Conservation (phyloP, 37 sponge, comb jelly and placozoan species). For the Aplysina aerophoba region DNA sequence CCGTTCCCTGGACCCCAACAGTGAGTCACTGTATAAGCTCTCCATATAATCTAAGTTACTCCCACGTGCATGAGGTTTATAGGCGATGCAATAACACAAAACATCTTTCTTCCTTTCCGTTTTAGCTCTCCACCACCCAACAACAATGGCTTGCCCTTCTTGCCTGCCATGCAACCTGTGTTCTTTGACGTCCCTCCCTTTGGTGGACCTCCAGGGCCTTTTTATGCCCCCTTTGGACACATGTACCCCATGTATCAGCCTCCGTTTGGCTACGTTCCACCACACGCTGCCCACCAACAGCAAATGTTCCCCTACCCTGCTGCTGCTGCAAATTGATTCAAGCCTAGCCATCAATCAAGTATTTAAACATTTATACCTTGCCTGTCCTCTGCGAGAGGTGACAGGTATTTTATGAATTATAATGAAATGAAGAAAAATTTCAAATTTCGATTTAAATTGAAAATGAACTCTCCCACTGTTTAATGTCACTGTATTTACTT, state of each 20-base stretch:
- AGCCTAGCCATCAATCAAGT: background rate
- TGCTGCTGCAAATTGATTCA: conserved; percentile 2
- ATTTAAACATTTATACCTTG: background rate
- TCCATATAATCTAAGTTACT: too few relatives aligned
- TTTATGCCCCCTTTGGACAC: conserved; percentile 17
- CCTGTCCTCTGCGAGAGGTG: background rate
- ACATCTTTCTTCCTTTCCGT: background rate
- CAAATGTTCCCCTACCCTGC: conserved; percentile 12
- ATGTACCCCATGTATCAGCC: conserved; percentile 5
- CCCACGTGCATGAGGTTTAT: background rate
- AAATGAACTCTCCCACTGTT: too few relatives aligned
- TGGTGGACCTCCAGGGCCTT: conserved; percentile 8
- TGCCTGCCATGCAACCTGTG: conserved; percentile 43
- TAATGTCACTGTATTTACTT: too few relatives aligned
- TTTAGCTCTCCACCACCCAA: conserved; percentile 42
- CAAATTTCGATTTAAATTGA: too few relatives aligned
- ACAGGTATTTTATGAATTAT: background rate
- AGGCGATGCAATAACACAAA: background rate
- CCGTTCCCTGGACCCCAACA: background rate
- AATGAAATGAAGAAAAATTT: background rate
- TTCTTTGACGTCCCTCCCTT: conserved; percentile 34
- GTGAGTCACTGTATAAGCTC: conserved; percentile 1
- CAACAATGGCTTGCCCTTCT: conserved; percentile 44
- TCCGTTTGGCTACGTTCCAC: conserved; percentile 40
- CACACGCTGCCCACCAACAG: conserved; percentile 3